Evolutionary conservation across 2,888 invertebrate species (phyloP).

Genomic region (Aspidiotus rigidus): DNA sequence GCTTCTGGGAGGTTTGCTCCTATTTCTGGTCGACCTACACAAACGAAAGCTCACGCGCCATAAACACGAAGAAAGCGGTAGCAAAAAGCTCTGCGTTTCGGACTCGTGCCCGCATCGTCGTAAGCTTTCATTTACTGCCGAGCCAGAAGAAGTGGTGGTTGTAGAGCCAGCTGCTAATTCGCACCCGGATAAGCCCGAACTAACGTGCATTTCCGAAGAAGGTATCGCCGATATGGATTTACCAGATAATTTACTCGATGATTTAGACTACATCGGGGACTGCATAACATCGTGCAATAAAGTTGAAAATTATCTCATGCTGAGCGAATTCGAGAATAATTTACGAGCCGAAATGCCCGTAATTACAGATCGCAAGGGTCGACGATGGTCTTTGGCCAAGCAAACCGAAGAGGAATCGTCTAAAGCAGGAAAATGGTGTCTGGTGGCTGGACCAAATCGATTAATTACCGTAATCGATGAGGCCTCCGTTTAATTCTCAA

Average conservation of each 20-base stretch:
- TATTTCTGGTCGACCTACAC: constrained; percentile 73
- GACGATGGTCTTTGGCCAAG: constrained; percentile 63
- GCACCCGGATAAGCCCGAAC: constrained; percentile 54
- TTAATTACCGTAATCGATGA: constrained; percentile 71
- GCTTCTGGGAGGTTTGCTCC: constrained; percentile 62
- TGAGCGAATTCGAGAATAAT: constrained; percentile 78
- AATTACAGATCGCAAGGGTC: constrained; percentile 59
- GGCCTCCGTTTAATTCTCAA: constrained; percentile 46
- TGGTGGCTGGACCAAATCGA: constrained; percentile 48
- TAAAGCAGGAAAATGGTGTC: constrained; percentile 44
- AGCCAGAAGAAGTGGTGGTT: constrained; percentile 45
- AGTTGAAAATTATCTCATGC: constrained; percentile 74
- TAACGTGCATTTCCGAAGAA: constrained; percentile 77
- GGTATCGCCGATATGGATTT: constrained; percentile 74
- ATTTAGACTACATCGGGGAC: constrained; percentile 69
- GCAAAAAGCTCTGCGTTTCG: constrained; percentile 50
- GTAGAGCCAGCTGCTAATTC: constrained; percentile 40
- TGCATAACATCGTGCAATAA: constrained; percentile 79
- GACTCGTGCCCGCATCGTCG: constrained; percentile 52
- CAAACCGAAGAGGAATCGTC: constrained; percentile 41
- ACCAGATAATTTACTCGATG: constrained; percentile 67
- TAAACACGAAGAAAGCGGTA: constrained; percentile 57
- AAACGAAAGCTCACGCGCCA: constrained; percentile 59
- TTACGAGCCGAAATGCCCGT: constrained; percentile 68
- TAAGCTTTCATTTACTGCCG: constrained; percentile 51